phyloP scores from a whole-genome alignment of 2,113 vertebrate genomes.

The Plecturocebus donacophilus region DNA sequence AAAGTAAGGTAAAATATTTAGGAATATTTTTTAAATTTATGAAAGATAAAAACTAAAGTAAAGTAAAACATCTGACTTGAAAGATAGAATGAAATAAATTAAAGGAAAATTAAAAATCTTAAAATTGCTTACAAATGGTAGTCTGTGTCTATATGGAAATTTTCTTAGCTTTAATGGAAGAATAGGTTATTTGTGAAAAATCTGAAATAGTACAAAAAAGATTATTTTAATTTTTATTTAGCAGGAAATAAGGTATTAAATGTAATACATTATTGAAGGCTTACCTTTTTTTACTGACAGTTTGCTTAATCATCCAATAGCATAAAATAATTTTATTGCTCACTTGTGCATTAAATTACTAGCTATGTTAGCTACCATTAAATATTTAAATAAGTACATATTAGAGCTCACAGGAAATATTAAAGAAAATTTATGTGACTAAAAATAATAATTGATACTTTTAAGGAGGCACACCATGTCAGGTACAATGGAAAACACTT shows the following conservation, averaged over 20 bases:
- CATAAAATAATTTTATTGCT: conserved; percentile 36
- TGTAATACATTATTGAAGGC: conserved; percentile 19
- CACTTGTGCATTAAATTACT: conserved; percentile 11
- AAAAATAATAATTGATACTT: conserved; percentile 19
- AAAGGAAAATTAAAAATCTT: not conserved
- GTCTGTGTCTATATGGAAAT: not conserved
- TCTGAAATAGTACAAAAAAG: not conserved
- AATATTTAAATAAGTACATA: conserved; percentile 46
- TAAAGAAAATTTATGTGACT: not conserved
- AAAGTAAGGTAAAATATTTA: not conserved
- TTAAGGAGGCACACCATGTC: not conserved
- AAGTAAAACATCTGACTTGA: not conserved
- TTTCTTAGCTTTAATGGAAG: not conserved
- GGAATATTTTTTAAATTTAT: no score
- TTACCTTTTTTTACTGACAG: conserved; percentile 12
- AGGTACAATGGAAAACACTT: not conserved
- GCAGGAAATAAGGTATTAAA: not conserved
- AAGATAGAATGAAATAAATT: not conserved
- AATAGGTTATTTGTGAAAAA: conserved; percentile 48
- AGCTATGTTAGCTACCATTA: not conserved
- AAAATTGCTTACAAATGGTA: not conserved
- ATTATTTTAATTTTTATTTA: conserved; percentile 4
- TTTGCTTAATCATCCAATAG: conserved; percentile 35
- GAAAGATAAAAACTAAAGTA: conserved; percentile 25
- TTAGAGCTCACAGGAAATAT: conserved; percentile 4